These are phyloP conservation scores for Rhinichthys klamathensis DNA, from an alignment of 2,113 vertebrate species.

Conservation along the genomic window DNA sequence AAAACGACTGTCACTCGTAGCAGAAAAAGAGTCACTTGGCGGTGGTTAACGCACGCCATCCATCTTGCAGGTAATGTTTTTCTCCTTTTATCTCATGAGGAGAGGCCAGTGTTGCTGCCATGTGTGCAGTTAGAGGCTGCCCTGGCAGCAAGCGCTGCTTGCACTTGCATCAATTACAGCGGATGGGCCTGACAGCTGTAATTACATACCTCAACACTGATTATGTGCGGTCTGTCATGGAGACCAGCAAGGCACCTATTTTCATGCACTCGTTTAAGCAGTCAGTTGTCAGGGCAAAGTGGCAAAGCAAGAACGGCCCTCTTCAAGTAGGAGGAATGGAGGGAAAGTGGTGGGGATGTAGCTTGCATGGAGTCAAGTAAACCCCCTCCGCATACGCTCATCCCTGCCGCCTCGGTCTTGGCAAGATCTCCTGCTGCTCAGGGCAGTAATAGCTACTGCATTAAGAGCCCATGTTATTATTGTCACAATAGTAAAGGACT, in stretches of 20 bases:
- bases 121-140: constrained; percentile 42
- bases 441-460: constrained; percentile 47
- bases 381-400: constrained; percentile 30
- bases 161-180: constrained; percentile 84
- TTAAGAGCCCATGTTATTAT: constrained; percentile 46
- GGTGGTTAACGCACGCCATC: constrained; percentile 48
- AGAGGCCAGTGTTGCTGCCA: constrained; percentile 37
- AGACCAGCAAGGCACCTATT: constrained; percentile 79
- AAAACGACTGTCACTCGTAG: background rate
- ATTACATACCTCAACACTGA: constrained; percentile 87
- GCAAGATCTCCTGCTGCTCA: constrained; percentile 48
- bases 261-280: constrained; percentile 72
- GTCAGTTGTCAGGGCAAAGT: constrained; percentile 74
- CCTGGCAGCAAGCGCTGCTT: constrained; percentile 72
- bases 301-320: constrained; percentile 65
- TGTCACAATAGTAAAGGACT: constrained; percentile 40
- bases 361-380: constrained; percentile 19
- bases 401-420: constrained; percentile 9
- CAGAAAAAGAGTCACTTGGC: constrained; percentile 24
- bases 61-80: constrained; percentile 52
- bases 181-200: constrained; percentile 87
- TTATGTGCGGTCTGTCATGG: constrained; percentile 81
- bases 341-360: background rate
- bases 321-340: constrained; percentile 21
- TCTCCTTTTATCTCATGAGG: constrained; percentile 31